These are phyloP conservation scores for Zeugodacus cucurbitae DNA, from an alignment of 1,140 invertebrate genomes.

Conservation along the genomic window DNA sequence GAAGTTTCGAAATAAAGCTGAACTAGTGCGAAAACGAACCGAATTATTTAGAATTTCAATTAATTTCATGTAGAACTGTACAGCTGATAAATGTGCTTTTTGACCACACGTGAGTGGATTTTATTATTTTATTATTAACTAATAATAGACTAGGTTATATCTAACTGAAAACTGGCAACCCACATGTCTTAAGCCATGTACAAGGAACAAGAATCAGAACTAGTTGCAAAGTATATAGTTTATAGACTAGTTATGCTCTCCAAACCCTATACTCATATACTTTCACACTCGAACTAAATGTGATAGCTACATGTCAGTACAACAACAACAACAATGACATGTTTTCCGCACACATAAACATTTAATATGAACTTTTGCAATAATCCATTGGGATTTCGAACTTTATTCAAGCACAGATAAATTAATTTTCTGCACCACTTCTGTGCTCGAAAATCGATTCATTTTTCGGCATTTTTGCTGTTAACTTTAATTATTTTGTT, in stretches of 20 bases:
- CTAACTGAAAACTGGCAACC: no score
- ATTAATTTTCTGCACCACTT: slow-evolving; percentile 29
- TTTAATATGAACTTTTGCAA: neutral
- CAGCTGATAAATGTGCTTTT: no score
- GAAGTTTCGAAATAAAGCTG: neutral
- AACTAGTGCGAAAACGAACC: neutral
- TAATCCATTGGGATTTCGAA: neutral
- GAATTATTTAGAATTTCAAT: no score
- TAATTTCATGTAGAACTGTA: no score
- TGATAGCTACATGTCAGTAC: neutral
- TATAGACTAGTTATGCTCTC: no score
- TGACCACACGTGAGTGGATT: no score
- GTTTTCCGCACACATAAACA: neutral
- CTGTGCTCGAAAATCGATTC: neutral
- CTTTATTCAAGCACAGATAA: neutral
- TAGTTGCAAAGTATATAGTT: no score
- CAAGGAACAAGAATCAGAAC: no score
- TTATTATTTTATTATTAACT: no score
- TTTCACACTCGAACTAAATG: neutral
- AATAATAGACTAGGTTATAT: no score
- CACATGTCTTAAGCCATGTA: no score
- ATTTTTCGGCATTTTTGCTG: neutral
- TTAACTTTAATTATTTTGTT: no score
- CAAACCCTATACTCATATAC: neutral
- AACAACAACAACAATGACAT: neutral